These are phyloP conservation scores for Acropternis orthonyx DNA, from an alignment of 2,797 vertebrate genomes.

Conservation along the genomic window DNA sequence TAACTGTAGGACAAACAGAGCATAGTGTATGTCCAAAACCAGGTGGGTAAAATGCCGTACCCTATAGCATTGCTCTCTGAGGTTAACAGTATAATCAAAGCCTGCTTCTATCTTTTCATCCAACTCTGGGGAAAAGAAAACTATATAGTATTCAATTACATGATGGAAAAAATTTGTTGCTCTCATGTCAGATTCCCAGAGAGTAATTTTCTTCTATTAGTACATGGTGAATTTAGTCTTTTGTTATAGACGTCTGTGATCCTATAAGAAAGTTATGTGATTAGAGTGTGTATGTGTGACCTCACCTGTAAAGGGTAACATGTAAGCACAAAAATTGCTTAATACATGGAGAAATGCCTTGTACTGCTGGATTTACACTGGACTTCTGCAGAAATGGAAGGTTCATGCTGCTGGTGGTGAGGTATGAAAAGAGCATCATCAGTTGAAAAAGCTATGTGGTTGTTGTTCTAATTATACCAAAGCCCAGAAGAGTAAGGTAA, in stretches of 20 bases:
- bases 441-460: background rate
- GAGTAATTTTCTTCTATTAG: constrained; percentile 6
- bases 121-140: background rate
- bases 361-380: background rate
- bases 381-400: background rate
- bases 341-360: background rate
- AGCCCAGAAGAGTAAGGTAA: background rate
- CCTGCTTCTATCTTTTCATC: background rate
- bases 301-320: background rate
- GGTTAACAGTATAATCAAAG: background rate
- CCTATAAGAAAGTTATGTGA: background rate
- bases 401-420: background rate
- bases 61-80: background rate
- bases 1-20: background rate
- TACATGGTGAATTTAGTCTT: background rate
- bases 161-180: background rate
- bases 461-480: background rate
- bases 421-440: background rate
- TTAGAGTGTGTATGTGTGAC: background rate
- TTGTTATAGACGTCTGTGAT: constrained; percentile 3
- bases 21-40: background rate
- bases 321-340: background rate
- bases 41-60: constrained; percentile 28
- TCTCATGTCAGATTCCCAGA: background rate
- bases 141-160: background rate